Base-by-base conservation (phyloP, 2,113 vertebrate genomes). In the Podarcis muralis region DNA sequence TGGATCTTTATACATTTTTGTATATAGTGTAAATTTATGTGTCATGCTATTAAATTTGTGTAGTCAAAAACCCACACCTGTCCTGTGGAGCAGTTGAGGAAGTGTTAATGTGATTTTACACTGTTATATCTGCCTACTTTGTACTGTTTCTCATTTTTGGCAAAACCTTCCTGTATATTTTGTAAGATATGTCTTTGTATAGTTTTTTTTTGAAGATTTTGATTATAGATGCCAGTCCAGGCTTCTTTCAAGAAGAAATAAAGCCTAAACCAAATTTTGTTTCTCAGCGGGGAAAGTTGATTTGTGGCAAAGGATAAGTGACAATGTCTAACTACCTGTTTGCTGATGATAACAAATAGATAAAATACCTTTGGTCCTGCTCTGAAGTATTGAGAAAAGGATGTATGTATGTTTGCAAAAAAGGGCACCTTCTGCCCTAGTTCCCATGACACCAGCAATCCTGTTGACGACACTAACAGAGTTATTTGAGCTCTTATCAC, bases 171-270 rank as follows among this genome's bases (percentile, higher is more conserved):
- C 91, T 97, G 96, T 97, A 97, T 95, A 97, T 97, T 96, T 97
- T 97, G 97, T 97, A 97, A 95, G 93, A 97, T 97, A 97, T 72
- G 94, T 95, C 96, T 97, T 97, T 97, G 97, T 97, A 97, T 96
- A 97, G 96, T 96, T 93, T 97, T 97, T 97, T 97, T 96, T 97
- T 96, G 96, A 97, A 97, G 92, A 97, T 96, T 97, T 97, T 96
- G 96, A 97, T 96, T 96, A 96, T 97, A 95, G 95, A 95, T 96
- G 95, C 96, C 95, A 95, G 72, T 95, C 96, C 93, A 93, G 96
- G 96, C 96, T 97, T 94, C 95, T 97, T 97, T 97, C 95, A 96
- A 96, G 94, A 96, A 96, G 97, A 97, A 97, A 97, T 96, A 97
- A 92, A 97, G 40, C 96, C 95, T 76, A 93, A 91, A 97, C 96